A percentile compares a stretch with the other conserved stretches of the same genome.
These are phyloP conservation scores for Conus canariensis DNA, from an alignment of 2,888 invertebrate genomes.

Conservation along the genomic window DNA sequence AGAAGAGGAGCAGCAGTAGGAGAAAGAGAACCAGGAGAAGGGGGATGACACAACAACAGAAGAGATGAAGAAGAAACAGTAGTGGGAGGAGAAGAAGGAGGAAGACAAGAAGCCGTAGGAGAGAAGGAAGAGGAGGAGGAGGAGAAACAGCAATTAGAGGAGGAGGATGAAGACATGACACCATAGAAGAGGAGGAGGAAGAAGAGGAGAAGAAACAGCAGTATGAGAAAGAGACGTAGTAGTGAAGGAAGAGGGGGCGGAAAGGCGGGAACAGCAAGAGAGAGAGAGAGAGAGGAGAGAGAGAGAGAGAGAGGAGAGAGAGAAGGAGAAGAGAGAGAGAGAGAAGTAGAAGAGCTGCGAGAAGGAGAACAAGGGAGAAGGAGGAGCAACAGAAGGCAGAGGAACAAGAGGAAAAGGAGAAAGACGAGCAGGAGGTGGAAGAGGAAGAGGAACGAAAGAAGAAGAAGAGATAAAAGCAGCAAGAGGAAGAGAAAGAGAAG, in stretches of 20 bases:
- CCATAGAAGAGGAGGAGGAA: too few species aligned
- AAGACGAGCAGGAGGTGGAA: slow-evolving; percentile 40
- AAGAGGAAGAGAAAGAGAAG: neutral
- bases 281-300: slow-evolving; percentile 27
- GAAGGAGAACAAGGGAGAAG: slow-evolving; percentile 38
- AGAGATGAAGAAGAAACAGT: neutral
- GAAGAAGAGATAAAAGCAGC: slow-evolving; percentile 20
- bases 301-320: slow-evolving; percentile 42
- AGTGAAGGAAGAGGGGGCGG: too few species aligned
- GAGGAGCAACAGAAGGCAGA: neutral
- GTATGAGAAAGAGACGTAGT: too few species aligned
- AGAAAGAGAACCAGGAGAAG: neutral
- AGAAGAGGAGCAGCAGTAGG: neutral
- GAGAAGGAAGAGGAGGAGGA: neutral
- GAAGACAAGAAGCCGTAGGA: neutral
- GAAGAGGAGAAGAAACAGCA: too few species aligned
- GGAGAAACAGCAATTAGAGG: too few species aligned
- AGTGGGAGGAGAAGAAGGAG: neutral
- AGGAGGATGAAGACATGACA: too few species aligned
- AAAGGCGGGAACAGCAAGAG: too few species aligned
- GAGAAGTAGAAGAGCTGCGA: neutral
- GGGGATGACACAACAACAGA: neutral
- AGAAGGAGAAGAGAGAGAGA: slow-evolving; percentile 30
- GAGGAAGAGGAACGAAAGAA: slow-evolving; percentile 28
- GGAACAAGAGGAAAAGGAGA: neutral